These are phyloP conservation scores for Orthosia cruda DNA, from an alignment of 2,888 invertebrate genomes.

Conservation along the genomic window DNA sequence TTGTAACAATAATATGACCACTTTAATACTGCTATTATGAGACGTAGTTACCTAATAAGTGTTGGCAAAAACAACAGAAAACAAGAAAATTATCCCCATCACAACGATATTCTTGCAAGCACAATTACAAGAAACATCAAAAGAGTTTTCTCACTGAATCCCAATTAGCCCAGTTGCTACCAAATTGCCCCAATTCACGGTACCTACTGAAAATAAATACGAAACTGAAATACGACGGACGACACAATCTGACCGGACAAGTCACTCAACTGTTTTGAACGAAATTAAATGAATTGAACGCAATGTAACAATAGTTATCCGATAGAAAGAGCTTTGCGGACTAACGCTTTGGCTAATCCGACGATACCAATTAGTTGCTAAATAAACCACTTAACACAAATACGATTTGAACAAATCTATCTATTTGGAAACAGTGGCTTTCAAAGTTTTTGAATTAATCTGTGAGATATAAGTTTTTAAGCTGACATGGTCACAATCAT, in stretches of 20 bases:
- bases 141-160: constrained; percentile 50
- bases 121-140: constrained; percentile 38
- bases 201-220: constrained; percentile 48
- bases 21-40: background rate
- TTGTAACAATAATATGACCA: background rate
- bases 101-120: constrained; percentile 28
- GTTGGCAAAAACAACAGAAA: constrained; percentile 1
- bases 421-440: constrained; percentile 67
- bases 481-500: no score
- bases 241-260: constrained; percentile 48
- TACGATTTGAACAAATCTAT: constrained; percentile 80
- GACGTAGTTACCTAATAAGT: background rate
- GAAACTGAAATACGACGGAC: constrained; percentile 25
- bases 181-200: constrained; percentile 59
- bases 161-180: constrained; percentile 61
- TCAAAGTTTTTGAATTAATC: constrained; percentile 72
- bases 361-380: constrained; percentile 85
- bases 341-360: constrained; percentile 84
- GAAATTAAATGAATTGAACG: constrained; percentile 46
- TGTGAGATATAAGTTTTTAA: no score
- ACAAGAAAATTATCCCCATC: constrained; percentile 13
- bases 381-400: constrained; percentile 88
- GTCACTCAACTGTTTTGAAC: constrained; percentile 45
- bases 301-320: constrained; percentile 64
- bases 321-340: constrained; percentile 77